Evolutionary conservation across 2,113 vertebrate genomes (phyloP).

Genomic region (Cyprinus carpio): DNA sequence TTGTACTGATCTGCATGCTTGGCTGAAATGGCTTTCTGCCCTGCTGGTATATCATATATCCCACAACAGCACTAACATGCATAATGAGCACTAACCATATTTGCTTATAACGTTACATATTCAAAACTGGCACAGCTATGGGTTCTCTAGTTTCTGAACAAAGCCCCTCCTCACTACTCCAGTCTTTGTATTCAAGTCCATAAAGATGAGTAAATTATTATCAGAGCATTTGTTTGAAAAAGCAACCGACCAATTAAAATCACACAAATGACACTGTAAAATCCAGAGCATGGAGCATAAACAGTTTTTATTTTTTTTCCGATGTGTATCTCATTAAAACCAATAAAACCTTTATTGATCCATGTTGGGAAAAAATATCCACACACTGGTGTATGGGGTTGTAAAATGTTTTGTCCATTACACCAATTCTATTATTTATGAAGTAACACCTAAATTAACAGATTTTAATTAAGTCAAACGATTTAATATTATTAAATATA

Average conservation of each 20-base stretch:
- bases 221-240: not conserved
- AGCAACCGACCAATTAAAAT: not conserved
- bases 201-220: not conserved
- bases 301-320: not conserved
- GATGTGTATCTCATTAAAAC: not conserved
- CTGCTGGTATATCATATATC: not conserved
- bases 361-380: not conserved
- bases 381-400: not conserved
- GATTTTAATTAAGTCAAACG: too few species aligned
- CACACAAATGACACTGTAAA: not conserved
- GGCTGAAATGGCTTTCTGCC: not conserved
- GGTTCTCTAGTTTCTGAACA: not conserved
- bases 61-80: not conserved
- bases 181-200: too few species aligned
- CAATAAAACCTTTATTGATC: too few species aligned
- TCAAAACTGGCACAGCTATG: slow-evolving; percentile 4
- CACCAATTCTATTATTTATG: not conserved
- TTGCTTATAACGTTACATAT: slow-evolving; percentile 3
- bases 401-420: too few species aligned
- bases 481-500: too few species aligned
- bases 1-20: slow-evolving; percentile 3
- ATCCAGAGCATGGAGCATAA: not conserved
- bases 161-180: too few species aligned
- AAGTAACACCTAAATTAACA: too few species aligned
- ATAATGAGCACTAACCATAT: not conserved